Evolutionary conservation across 2,888 invertebrate genomes (phyloP), one percentile per base, ranked within the genome.

Genomic region (Drosophila hamatofila): DNA sequence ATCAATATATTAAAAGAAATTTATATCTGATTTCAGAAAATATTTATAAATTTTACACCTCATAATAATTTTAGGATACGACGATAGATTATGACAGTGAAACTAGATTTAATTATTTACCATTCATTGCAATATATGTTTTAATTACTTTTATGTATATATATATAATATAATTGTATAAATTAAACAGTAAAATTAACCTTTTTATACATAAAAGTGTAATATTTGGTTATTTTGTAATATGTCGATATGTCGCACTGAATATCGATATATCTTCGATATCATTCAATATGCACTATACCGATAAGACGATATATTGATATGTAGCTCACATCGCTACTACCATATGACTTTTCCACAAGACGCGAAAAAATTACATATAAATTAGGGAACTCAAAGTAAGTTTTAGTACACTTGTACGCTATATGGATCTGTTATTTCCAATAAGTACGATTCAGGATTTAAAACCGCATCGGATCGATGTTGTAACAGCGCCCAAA

Each of bases 341-440:
- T 74, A 83, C 83, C 83, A 83, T 83, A 83, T 83, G 83, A 83
- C 83, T 83, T 84, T 87, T 87, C 61, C 57, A 58, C 60, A 65
- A 74, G 83, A 83, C 83, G 83, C 83, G 87, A 86, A 67, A 81
- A 78, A 79, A 62, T 74, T 81, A 73, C 76, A 75, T 71, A 66
- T 68, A 81, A 72, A 68, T 77, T 81, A 76, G 70, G 77, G 61
- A 59, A 62, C 54, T 61, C 46, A 57, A 81, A 68, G 88, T 88
- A 71, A 83, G 79, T 85, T 85, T 78, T 64, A 25, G 42, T 30
- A 41, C 16, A 65, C 21, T 62, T 65, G 23, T 35, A 30, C 33
- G 25, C 35, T 41, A 12, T 54, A 56, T 23, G 55, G 41, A 44
- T 21, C 9, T 33, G 27, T 48, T 52, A 25, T 54, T 55, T 64